These are phyloP conservation scores for Drosophila imparisetae DNA, from an alignment of 2,888 invertebrate genomes.

Conservation along the genomic window DNA sequence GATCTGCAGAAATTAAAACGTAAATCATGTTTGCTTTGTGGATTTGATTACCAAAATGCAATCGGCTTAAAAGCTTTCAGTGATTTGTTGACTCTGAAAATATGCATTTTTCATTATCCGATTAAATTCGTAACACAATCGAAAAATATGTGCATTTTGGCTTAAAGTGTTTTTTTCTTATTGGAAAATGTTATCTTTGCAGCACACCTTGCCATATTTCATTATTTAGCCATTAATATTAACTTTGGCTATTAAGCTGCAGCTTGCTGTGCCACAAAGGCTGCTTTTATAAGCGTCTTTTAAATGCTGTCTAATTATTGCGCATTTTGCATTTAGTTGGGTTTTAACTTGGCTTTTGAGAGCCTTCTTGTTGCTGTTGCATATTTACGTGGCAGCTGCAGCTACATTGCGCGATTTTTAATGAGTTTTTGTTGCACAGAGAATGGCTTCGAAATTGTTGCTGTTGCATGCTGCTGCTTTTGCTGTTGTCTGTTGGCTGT, in stretches of 20 bases:
- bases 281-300: slow-evolving; percentile 45
- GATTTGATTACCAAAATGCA: slow-evolving; percentile 5
- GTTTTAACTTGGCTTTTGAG: slow-evolving; percentile 18
- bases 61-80: neutral
- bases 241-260: slow-evolving; percentile 6
- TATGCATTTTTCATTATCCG: neutral
- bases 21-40: neutral
- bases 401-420: slow-evolving; percentile 71
- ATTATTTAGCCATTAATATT: slow-evolving; percentile 14
- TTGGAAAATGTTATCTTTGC: neutral
- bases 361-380: slow-evolving; percentile 5
- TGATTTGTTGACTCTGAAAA: neutral
- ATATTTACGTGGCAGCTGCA: slow-evolving; percentile 69
- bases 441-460: slow-evolving; percentile 30
- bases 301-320: slow-evolving; percentile 69
- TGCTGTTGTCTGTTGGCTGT: slow-evolving; percentile 35
- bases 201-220: slow-evolving; percentile 7
- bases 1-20: neutral
- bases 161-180: neutral
- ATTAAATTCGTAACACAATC: neutral
- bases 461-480: slow-evolving; percentile 17
- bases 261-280: slow-evolving; percentile 31
- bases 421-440: slow-evolving; percentile 68
- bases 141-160: neutral
- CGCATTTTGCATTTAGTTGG: slow-evolving; percentile 59